Base-by-base conservation (phyloP, 2,888 invertebrate genomes). In the Acholoe squamosa region DNA sequence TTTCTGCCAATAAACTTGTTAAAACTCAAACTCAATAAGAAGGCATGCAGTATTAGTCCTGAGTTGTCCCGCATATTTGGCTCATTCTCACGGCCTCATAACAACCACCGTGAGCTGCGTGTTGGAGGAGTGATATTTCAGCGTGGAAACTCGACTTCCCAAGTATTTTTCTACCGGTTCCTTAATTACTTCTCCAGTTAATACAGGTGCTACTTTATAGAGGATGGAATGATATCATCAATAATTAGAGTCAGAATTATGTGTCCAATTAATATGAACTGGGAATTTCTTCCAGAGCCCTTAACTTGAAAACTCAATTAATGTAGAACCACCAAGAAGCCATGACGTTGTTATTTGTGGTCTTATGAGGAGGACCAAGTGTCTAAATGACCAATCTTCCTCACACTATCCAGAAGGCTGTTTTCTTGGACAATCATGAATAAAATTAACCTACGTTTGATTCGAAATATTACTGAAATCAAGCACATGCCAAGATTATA, bases 231-330 rank as follows among this genome's bases (percentile, higher is more conserved):
- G 19, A 61, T 61, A 61, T 61, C 61, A 12, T n/a, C 61, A 19
- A n/a, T 61, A 61, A 61, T 61, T 61, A 61, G 22, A 61, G 61
- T 61, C n/a, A 3, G 61, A 61, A 61, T 61, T 61, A 61, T 61
- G 12, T 14, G 19, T n/a, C 61, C 61, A 61, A 61, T 61, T 61
- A 61, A n/a, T 61, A 19, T n/a, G 61, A 61, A 61, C 61, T n/a
- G 61, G n/a, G 61, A 19, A 3, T n/a, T 61, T 61, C 61, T 61
- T n/a, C 61, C 61, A 61, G 19, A n/a, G 19, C 19, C 3, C 19
- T 61, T 61, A 3, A 61, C 61, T 61, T 61, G 61, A 61, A 19
- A 7, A n/a, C 19, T 61, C 61, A 61, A 61, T 14, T 61, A 61
- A 61, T 61, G 5, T 3, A 19, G 61, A n/a, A 61, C 61, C 19